These are phyloP conservation scores for Philhelius pedissequus DNA, from an alignment of 2,888 invertebrate genomes.

Conservation along the genomic window DNA sequence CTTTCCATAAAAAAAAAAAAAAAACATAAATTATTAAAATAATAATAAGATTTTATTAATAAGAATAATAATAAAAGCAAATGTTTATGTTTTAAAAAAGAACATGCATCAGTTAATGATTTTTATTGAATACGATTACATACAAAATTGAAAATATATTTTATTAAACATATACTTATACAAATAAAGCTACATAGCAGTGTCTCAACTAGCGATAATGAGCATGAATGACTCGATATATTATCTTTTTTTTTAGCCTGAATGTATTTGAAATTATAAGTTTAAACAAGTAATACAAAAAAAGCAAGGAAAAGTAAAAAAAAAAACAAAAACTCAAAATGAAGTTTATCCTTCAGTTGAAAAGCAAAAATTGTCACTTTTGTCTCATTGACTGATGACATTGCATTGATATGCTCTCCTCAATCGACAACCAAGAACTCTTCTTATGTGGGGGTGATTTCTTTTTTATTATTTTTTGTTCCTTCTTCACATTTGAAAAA, in stretches of 20 bases:
- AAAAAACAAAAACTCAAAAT: constrained; percentile 16
- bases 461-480: background rate
- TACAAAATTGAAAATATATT: background rate
- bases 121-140: background rate
- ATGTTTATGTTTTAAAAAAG: constrained; percentile 1
- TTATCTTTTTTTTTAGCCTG: constrained; percentile 23
- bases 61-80: constrained; percentile 11
- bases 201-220: constrained; percentile 77
- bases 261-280: constrained; percentile 10
- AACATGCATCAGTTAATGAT: constrained; percentile 56
- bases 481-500: background rate
- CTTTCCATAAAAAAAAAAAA: constrained; percentile 8
- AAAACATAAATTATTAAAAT: background rate
- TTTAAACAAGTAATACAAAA: background rate
- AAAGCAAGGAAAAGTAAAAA: background rate
- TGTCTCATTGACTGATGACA: constrained; percentile 60
- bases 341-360: constrained; percentile 31
- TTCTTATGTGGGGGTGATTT: constrained; percentile 1
- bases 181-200: constrained; percentile 70
- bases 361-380: constrained; percentile 1
- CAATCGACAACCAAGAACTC: constrained; percentile 41
- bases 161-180: constrained; percentile 49
- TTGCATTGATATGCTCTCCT: constrained; percentile 52
- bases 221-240: constrained; percentile 65
- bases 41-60: constrained; percentile 31